Evolutionary conservation across 2,113 vertebrate species (phyloP), one percentile per base, ranked within the genome.

Genomic region (Erpornis zantholeuca): DNA sequence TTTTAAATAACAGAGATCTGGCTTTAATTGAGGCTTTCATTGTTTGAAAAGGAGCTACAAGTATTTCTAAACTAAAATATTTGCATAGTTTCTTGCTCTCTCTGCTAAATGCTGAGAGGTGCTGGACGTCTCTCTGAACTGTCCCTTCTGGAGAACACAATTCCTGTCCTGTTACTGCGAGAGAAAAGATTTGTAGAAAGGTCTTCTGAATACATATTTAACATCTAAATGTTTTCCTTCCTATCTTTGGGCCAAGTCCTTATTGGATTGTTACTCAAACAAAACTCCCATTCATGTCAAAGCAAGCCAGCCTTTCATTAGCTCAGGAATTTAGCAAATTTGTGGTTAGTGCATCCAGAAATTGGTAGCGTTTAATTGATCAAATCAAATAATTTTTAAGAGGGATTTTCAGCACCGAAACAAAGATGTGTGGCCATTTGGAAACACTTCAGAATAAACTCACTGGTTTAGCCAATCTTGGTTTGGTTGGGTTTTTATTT

Each of bases 201-300:
- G 88, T 95, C 90, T 95, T 92, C 93, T 92, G 82, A 96, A 96
- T 94, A 84, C 94, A 96, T 96, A 97, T 96, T 96, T 95, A 94
- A 94, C 93, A 96, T 94, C 96, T 91, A 96, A 97, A 97, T 95
- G 65, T 96, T 97, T 97, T 96, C 82, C 88, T 96, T 96, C 72
- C 96, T 92, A 93, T 96, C 96, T 93, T 94, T 94, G 90, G 94
- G 94, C 95, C 95, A 96, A 96, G 95, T 96, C 82, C 88, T 97
- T 94, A 71, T 94, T 96, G 36, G 73, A 94, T 97, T 96, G 92
- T 95, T 97, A 45, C 92, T 96, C 92, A 90, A 96, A 97, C 94
- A 97, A 96, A 96, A 96, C 96, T 96, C 96, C 92, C 94, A 96
- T 97, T 97, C 96, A 96, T 96, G 96, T 96, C 96, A 96, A 93